A percentile compares a stretch with the other conserved stretches of the same genome.
These are phyloP conservation scores for Anoplophora glabripennis DNA, from an alignment of 1,140 invertebrate species.

Conservation along the genomic window DNA sequence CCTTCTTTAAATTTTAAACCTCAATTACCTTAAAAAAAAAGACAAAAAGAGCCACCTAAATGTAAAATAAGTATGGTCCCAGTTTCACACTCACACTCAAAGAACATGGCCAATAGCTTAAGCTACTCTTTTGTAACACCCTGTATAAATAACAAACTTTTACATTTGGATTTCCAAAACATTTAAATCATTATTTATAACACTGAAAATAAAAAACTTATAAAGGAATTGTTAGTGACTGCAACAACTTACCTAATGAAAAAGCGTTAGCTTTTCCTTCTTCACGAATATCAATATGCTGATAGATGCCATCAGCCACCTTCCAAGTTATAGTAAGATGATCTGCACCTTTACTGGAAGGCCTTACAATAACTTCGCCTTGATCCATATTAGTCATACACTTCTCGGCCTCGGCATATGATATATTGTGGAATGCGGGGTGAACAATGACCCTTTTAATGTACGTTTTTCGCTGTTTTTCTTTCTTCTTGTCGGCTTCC, in stretches of 20 bases:
- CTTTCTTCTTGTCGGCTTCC: conserved; percentile 79
- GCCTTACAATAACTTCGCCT: conserved; percentile 94
- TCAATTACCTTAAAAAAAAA: too few relatives aligned
- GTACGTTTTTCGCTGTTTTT: conserved; percentile 75
- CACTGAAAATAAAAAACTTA: too few relatives aligned
- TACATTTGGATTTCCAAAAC: too few relatives aligned
- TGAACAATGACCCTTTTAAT: conserved; percentile 97
- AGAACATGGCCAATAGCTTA: too few relatives aligned
- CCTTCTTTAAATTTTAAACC: too few relatives aligned
- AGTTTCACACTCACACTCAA: too few relatives aligned
- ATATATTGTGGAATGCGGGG: conserved; percentile 96
- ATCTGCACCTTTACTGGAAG: conserved; percentile 91
- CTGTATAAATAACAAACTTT: too few relatives aligned
- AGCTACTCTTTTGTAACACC: too few relatives aligned
- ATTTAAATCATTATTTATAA: too few relatives aligned
- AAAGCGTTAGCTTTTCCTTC: conserved; percentile 97
- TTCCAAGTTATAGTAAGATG: conserved; percentile 99
- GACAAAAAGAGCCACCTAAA: too few relatives aligned
- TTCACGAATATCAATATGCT: conserved; percentile 95
- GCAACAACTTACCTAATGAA: conserved; percentile 75
- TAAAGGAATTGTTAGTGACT: too few relatives aligned
- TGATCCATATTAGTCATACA: conserved; percentile 89
- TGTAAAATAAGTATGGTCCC: too few relatives aligned
- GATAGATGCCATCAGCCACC: conserved; percentile 88
- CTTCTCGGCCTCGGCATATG: conserved; percentile 88